Percentiles rank a stretch among this genome's conserved stretches.
Conservation (phyloP, 2,113 vertebrate genomes). For the Stomatorhinus ivindoensis region DNA sequence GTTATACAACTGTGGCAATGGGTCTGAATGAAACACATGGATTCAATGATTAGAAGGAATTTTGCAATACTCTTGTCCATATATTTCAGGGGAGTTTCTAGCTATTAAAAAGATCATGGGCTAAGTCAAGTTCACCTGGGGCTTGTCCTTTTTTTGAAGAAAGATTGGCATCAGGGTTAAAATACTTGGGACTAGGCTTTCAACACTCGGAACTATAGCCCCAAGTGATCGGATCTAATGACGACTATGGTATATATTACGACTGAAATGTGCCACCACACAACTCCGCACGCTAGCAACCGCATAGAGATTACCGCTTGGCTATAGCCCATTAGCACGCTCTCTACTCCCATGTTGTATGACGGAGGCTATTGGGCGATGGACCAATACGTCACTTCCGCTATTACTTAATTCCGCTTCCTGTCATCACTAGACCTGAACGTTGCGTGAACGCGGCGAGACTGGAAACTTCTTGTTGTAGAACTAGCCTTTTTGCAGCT, state of each 20-base stretch:
- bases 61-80: not conserved
- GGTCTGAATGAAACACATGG: not conserved
- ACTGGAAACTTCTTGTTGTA: not conserved
- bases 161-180: too few species aligned
- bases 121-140: too few species aligned
- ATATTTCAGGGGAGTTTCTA: not conserved
- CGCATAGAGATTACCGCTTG: not conserved
- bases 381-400: not conserved
- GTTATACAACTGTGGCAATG: not conserved
- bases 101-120: too few species aligned
- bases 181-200: too few species aligned
- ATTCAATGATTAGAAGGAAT: not conserved
- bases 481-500: constrained; percentile 16
- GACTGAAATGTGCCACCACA: not conserved
- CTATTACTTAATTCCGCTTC: constrained; percentile 8
- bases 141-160: too few species aligned
- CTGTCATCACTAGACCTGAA: not conserved
- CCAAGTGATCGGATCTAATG: too few species aligned
- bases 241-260: not conserved
- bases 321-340: not conserved
- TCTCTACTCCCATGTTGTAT: not conserved
- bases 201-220: too few species aligned
- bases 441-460: constrained; percentile 3
- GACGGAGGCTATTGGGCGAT: not conserved
- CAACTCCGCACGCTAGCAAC: not conserved